Conservation (phyloP, 2,797 vertebrate species). For the Heliangelus exortis region DNA sequence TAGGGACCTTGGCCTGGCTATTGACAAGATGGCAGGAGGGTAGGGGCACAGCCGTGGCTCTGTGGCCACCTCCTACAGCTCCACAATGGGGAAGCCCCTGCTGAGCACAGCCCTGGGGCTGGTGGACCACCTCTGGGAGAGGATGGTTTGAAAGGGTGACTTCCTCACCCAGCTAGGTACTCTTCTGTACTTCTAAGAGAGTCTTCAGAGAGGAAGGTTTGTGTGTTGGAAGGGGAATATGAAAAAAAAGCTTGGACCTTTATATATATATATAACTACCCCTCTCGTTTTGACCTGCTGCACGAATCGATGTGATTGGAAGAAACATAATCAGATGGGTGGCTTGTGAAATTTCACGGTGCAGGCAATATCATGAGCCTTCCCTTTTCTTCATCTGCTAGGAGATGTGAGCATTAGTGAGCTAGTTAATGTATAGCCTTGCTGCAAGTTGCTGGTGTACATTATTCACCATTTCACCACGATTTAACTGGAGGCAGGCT, state of each 20-base stretch:
- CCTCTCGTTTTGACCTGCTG: neutral
- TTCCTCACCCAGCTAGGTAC: accelerated
- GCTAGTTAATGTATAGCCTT: neutral
- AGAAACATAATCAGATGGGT: neutral
- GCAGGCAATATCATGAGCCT: neutral
- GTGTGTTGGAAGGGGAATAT: neutral
- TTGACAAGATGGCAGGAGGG: accelerated
- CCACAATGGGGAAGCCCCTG: accelerated
- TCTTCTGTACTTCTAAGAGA: neutral
- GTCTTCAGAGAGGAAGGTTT: neutral
- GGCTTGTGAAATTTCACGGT: neutral
- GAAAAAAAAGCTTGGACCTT: neutral
- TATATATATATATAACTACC: no score
- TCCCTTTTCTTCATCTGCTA: neutral
- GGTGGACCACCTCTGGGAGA: neutral
- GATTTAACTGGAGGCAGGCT: neutral
- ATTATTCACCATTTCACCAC: neutral
- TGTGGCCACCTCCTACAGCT: neutral
- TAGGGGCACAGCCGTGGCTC: accelerated
- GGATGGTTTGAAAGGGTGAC: neutral
- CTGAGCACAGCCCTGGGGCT: neutral
- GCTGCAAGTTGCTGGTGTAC: neutral
- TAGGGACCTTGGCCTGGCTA: accelerated
- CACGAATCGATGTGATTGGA: neutral
- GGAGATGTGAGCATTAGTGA: neutral